Base-by-base conservation (phyloP, 1,140 invertebrate genomes). In the Brachionus rotundiformis region DNA sequence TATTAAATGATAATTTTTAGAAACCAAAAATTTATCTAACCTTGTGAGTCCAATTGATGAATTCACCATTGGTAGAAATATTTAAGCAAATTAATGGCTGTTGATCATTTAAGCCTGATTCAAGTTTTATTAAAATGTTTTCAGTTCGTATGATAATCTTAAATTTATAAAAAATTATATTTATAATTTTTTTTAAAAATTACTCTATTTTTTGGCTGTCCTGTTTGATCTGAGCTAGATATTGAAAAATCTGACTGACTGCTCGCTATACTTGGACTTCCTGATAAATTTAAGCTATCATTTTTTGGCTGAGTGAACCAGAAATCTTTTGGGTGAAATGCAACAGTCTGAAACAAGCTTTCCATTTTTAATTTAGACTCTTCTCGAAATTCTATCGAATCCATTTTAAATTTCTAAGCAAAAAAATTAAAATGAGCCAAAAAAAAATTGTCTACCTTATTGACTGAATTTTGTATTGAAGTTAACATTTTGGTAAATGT, bases 51-150 rank as follows among this genome's bases (percentile, higher is more conserved):
- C 76, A 79, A 10, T 79, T 79, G n/a, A 10, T 33, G 11, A 79
- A 54, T 59, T 79, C 47, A 13, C 76, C 76, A 63, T 59, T 63
- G 10, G 29, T 16, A 31, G 47, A 16, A 1, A 79, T 36, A 25
- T 79, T 63, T 2, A 79, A 25, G 23, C 76, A 36, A 59, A 79
- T n/a, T 47, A 79, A 79, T 39, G 76, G 76, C 6, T 59, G 23
- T 39, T 36, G 76, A 36, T 79, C 47, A 19, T 47, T 59, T 59
- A 79, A 19, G 23, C 76, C 76, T 19, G 76, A 29, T 39, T 79
- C 76, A 19, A 79, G 44, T 41, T 79, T 79, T 16, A 79, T 6
- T 16, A 79, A 79, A 36, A 79, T 79, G 31, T 79, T 54, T 39
- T 23, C 5, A 33, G 76, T 79, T 59, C 36, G 0, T 19, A 79